A percentile compares a stretch with the other conserved stretches of the same genome.
These are phyloP conservation scores for Catocala nupta DNA, from an alignment of 2,888 invertebrate genomes.

Conservation along the genomic window DNA sequence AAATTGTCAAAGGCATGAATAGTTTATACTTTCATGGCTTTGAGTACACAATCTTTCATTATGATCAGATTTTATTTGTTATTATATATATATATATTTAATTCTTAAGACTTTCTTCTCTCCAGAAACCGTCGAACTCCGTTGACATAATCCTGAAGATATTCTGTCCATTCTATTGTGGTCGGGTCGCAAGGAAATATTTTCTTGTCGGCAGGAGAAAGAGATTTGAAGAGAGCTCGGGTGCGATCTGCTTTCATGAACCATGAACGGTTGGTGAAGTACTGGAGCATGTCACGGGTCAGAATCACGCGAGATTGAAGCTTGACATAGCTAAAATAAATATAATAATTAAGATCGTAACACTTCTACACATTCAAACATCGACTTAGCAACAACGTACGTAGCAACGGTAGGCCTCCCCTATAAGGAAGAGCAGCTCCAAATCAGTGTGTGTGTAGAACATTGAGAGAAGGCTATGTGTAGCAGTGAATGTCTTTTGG, in stretches of 20 bases:
- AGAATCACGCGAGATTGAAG: conserved; percentile 18
- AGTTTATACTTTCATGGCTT: no score
- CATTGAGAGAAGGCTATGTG: no score
- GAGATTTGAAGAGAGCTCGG: conserved; percentile 29
- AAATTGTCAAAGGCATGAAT: no score
- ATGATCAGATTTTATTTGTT: no score
- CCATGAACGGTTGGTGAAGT: conserved; percentile 42
- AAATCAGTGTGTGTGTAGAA: no score
- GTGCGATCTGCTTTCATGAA: conserved; percentile 35
- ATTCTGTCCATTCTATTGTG: conserved; percentile 38
- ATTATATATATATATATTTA: no score
- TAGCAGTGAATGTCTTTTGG: no score
- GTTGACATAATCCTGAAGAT: conserved; percentile 32
- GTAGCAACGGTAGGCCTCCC: no score
- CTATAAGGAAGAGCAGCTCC: no score
- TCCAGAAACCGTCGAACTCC: conserved; percentile 36
- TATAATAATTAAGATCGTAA: neutral
- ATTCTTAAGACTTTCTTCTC: conserved; percentile 7
- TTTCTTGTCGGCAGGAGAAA: conserved; percentile 33
- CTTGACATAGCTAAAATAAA: conserved; percentile 34
- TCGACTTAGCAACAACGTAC: no score
- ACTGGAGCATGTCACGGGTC: conserved; percentile 13
- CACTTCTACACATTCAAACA: no score
- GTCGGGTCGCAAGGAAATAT: conserved; percentile 45
- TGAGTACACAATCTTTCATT: no score